These are phyloP conservation scores for Syncerus caffer DNA, from an alignment of 2,797 vertebrate genomes.

Conservation along the genomic window DNA sequence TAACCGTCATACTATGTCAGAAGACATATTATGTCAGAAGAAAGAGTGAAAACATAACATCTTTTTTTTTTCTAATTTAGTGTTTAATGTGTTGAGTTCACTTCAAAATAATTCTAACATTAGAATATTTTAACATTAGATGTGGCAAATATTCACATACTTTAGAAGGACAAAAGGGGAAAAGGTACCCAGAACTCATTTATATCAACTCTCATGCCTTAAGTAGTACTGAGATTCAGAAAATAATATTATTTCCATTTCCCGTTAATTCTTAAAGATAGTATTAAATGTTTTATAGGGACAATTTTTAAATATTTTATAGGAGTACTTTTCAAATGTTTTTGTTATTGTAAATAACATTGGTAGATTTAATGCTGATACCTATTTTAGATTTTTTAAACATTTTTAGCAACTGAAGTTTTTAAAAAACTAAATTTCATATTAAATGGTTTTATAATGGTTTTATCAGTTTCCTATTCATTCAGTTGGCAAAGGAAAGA, in stretches of 20 bases:
- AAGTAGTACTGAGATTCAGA: constrained; percentile 65
- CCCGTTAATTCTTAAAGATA: constrained; percentile 45
- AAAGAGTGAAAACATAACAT: constrained; percentile 11
- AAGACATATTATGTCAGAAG: not conserved
- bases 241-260: constrained; percentile 64
- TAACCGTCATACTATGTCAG: not conserved
- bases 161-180: not conserved
- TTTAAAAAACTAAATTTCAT: not conserved
- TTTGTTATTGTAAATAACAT: constrained; percentile 41
- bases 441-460: not conserved
- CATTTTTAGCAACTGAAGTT: constrained; percentile 17
- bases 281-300: constrained; percentile 29
- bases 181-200: constrained; percentile 52
- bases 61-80: not conserved
- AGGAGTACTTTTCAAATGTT: constrained; percentile 33
- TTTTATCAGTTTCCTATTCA: constrained; percentile 56
- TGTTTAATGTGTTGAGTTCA: not conserved
- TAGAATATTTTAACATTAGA: constrained; percentile 31
- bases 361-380: constrained; percentile 15
- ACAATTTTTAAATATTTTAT: constrained; percentile 44
- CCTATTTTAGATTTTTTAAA: constrained; percentile 49
- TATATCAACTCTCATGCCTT: constrained; percentile 61
- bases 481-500: constrained; percentile 59
- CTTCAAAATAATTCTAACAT: constrained; percentile 40
- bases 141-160: constrained; percentile 51